Evolutionary conservation across 2,888 invertebrate species (phyloP), one percentile per base, ranked within the genome.

Genomic region (Diaprepes abbreviatus): DNA sequence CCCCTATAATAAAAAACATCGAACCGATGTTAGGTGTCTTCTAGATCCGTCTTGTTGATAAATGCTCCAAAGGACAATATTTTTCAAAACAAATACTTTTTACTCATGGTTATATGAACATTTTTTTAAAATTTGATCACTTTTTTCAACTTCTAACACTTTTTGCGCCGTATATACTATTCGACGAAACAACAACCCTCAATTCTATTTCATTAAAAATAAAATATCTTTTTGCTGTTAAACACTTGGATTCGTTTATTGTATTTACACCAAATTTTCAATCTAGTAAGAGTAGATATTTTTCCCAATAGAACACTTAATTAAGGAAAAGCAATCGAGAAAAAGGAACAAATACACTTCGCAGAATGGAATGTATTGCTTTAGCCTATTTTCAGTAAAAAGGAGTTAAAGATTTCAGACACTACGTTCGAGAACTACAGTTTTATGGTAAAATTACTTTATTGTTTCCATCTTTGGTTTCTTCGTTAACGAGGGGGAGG

Each of bases 241-340:
- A 55, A 33, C 54, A 21, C 54, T 55, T 36, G 36, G 36, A 21
- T n/a, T 55, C 17, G 24, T 24, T 55, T 38, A 55, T 38, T 21
- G 21, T 55, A 55, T 55, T 55, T 55, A 38, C 55, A 19, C 36
- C 54, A 21, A 55, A 55, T 55, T 55, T 55, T 55, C 55, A 55
- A 55, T 55, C 55, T 55, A 38, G 55, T 38, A 55, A 38, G 17
- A 55, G 36, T 55, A 38, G 55, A 38, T 36, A 38, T 38, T 55
- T 55, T 38, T 24, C 24, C 55, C 55, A 14, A 21, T 38, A 55
- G 55, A 55, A 55, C 55, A 55, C 55, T 55, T 55, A 55, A 55
- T 55, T 55, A 38, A 38, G 24, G 21, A 54, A 55, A 55, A 38
- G 36, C 36, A 55, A 55, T 55, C 14, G 55, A 24, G 38, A 17